Base-by-base conservation (phyloP, 1,140 invertebrate species). In the Drosophila mojavensis region DNA sequence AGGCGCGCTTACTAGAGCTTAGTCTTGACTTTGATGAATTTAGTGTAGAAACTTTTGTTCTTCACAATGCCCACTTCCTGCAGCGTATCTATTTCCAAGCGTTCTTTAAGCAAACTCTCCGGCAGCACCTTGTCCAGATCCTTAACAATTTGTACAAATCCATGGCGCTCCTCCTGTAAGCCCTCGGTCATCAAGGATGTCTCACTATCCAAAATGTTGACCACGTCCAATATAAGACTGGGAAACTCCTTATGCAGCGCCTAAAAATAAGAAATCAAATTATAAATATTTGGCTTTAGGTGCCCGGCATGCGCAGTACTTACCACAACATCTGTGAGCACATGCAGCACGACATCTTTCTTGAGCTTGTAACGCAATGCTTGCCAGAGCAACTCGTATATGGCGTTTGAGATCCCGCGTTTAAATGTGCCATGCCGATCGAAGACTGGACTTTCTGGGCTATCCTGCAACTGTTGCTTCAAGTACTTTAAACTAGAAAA, bases 11-110 rank as follows among this genome's bases (percentile, higher is more conserved):
- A 99, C 98, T 98, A 99, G 79, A 99, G 93, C 93, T 98, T 98
- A 53, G 98, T 99, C 93, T 99, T 99, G 15, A 98, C 96, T 95
- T 98, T 99, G 80, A 99, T 99, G 93, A 98, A 99, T 93, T 98
- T 99, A 60, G 97, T 97, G 91, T 97, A 97, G 93, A 98, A 99
- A 82, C 96, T 96, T 91, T 96, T 96, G 90, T 97, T 97, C 79
- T 96, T 97, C n/a, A 99, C 94, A 50, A 97, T 96, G n/a, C 97
- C 97, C 55, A 97, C 95, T 93, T 98, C 97, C 92, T 97, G 97
- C 17, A 98, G 93, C 0, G 97, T 98, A 72, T 99, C 98, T 90
- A 97, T 97, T 93, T 99, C 98, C 76, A 99, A 92, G 76, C 98
- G 93, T 93, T 99, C 98, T 89, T 98, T 98, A 24, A 98, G 93